Evolutionary conservation across 1,140 invertebrate genomes (phyloP).

Genomic region (Nasonia giraulti): DNA sequence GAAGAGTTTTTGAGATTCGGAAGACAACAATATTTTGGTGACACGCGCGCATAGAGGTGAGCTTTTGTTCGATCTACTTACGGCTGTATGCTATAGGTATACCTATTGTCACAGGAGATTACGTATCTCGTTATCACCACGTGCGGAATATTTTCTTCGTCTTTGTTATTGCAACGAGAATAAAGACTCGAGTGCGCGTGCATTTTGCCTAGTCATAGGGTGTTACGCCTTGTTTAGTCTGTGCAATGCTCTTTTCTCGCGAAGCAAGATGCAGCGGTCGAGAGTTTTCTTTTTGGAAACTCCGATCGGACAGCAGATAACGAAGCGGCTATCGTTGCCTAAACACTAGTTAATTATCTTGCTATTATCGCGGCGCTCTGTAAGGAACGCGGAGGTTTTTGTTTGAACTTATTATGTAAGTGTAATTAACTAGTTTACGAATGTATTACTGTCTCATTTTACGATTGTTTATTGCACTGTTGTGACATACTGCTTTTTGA

Average conservation of each 20-base stretch:
- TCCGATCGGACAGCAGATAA: background rate
- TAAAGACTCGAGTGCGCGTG: too few species aligned
- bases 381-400: background rate
- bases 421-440: background rate
- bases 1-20: too few species aligned
- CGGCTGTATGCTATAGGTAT: too few species aligned
- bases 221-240: background rate
- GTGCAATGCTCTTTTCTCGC: background rate
- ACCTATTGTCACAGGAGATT: too few species aligned
- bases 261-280: background rate
- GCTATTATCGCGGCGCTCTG: background rate
- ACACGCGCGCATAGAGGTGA: too few species aligned
- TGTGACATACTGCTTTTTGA: background rate
- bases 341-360: background rate
- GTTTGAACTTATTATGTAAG: background rate
- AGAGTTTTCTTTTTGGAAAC: background rate
- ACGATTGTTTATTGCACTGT: too few species aligned
- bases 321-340: background rate
- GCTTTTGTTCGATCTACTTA: too few species aligned
- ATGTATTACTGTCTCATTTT: background rate
- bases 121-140: too few species aligned
- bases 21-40: too few species aligned
- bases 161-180: too few species aligned
- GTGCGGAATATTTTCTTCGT: too few species aligned
- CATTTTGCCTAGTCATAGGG: background rate